These are phyloP conservation scores for Diorhabda carinulata DNA, from an alignment of 1,140 invertebrate genomes.

Conservation along the genomic window DNA sequence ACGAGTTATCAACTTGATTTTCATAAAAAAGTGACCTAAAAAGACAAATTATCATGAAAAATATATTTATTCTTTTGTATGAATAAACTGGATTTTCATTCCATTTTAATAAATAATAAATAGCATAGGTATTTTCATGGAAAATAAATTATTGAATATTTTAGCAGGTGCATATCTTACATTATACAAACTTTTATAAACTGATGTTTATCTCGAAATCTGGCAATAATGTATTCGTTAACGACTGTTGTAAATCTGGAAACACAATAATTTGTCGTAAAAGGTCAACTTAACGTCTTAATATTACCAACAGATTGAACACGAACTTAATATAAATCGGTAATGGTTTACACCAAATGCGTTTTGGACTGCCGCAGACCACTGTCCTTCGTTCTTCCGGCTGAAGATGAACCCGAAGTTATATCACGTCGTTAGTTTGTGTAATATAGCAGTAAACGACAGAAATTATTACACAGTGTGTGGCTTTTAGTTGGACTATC, in stretches of 20 bases:
- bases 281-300: conserved; percentile 33
- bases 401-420: conserved; percentile 16
- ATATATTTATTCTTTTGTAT: too few relatives aligned
- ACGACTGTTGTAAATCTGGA: conserved; percentile 25
- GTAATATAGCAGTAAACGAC: neutral
- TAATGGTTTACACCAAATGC: conserved; percentile 10
- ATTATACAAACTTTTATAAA: too few relatives aligned
- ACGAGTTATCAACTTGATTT: too few relatives aligned
- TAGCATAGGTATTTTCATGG: too few relatives aligned
- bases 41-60: too few relatives aligned
- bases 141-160: too few relatives aligned
- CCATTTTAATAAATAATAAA: too few relatives aligned
- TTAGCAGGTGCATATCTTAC: too few relatives aligned
- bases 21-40: too few relatives aligned
- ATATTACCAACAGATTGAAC: conserved; percentile 33
- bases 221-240: conserved; percentile 12
- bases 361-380: neutral
- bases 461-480: neutral
- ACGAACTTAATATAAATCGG: conserved; percentile 33
- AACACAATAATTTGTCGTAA: conserved; percentile 26
- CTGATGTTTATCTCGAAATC: conserved; percentile 5
- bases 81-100: too few relatives aligned
- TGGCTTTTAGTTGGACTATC: too few relatives aligned
- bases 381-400: conserved; percentile 8
- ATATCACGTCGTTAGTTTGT: neutral